Base-by-base conservation (phyloP, 2,113 vertebrate genomes). In the Varanus salvator region DNA sequence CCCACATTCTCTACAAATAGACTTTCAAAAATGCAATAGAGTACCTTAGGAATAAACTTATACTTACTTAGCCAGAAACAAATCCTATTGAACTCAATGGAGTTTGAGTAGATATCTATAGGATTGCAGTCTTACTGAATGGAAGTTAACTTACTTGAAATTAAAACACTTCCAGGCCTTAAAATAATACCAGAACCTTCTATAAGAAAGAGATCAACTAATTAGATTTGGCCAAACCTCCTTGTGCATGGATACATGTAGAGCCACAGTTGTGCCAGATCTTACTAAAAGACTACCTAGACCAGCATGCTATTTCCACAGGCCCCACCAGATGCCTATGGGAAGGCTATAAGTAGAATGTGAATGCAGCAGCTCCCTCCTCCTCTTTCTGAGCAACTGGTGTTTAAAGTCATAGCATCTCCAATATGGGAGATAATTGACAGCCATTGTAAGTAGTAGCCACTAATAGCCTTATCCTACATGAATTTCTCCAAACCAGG, bases 141-240 rank as follows among this genome's bases (percentile, higher is more conserved):
- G 1, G 87, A 93, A 66, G 72, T 21, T 71, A 54, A 69, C 69
- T 86, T 76, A 76, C 60, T 81, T 57, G 57, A 27, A n/a, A 74
- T 64, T 91, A 69, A 52, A 34, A 21, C 2, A 76, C 31, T 64
- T 87, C 85, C 0, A 0, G 71, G 76, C 77, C 21, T 38, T 87
- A 44, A 2, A 48, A 9, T 1, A 44, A 76, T n/a, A 76, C 44
- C 60, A 64, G 50, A 93, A 23, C n/a, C 52, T 54, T 57, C 80
- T 60, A 21, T 23, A 84, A 1, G 15, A 84, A 64, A 54, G 54
- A 86, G 81, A 64, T 77, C 17, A 1, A 48, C 44, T 86, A 12
- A 0, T 4, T 23, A 66, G 69, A 82, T n/a, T 38, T 82, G 31
- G 19, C 19, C 57, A 34, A 38, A 31, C 64, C 17, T 29, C 54